Percentiles rank a stretch among this genome's conserved stretches.
These are phyloP conservation scores for Automeris io DNA, from an alignment of 2,888 invertebrate genomes.

Conservation along the genomic window DNA sequence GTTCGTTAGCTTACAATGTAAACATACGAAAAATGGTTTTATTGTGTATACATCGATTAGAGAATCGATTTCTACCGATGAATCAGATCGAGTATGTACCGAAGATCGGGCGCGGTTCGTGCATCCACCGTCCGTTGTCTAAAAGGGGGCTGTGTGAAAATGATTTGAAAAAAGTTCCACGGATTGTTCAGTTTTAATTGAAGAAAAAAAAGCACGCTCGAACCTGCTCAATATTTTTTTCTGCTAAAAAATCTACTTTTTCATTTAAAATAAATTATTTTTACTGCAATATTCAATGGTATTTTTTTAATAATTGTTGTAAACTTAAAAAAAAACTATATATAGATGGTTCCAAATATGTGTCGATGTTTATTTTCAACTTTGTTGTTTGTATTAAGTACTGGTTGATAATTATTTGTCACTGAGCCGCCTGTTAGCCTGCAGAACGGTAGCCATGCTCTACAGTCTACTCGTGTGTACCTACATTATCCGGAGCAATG, in stretches of 20 bases:
- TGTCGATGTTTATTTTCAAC: no score
- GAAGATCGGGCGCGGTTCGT: constrained; percentile 33
- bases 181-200: no score
- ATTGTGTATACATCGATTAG: neutral
- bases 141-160: neutral
- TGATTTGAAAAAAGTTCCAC: neutral
- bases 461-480: constrained; percentile 35
- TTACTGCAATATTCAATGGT: no score
- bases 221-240: no score
- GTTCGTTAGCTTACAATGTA: constrained; percentile 5
- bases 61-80: neutral
- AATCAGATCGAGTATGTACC: constrained; percentile 20
- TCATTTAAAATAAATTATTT: no score
- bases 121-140: constrained; percentile 27
- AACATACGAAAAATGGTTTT: neutral
- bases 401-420: neutral
- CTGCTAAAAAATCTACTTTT: no score
- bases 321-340: neutral
- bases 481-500: constrained; percentile 31
- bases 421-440: neutral
- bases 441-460: constrained; percentile 29
- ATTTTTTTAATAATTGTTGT: no score
- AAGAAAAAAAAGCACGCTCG: no score
- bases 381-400: no score
- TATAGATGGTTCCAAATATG: no score